Conservation (phyloP, 1,140 invertebrate genomes). For the Tetragnatha versicolor region DNA sequence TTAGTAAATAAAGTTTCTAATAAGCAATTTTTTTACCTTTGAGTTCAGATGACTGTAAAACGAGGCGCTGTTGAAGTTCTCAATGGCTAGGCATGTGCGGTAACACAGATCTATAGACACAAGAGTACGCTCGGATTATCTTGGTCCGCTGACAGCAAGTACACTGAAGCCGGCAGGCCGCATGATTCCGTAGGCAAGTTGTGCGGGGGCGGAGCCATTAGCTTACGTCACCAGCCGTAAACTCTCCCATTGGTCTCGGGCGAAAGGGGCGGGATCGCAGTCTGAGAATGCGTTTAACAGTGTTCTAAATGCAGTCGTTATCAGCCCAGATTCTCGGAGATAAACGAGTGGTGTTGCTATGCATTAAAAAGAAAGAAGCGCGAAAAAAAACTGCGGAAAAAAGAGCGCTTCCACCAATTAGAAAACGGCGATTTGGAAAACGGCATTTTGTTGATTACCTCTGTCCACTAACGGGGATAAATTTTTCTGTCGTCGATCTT, state of each 20-base stretch:
- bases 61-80: background rate
- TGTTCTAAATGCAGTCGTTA: constrained; percentile 52
- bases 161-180: constrained; percentile 38
- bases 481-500: constrained; percentile 52
- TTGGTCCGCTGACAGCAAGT: constrained; percentile 19
- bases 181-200: constrained; percentile 42
- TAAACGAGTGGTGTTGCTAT: constrained; percentile 39
- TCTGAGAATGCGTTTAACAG: constrained; percentile 43
- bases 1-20: background rate
- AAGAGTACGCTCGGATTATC: constrained; percentile 12
- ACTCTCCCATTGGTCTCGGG: background rate
- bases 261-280: background rate
- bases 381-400: constrained; percentile 7
- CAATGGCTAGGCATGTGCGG: constrained; percentile 3
- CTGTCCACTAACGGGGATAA: constrained; percentile 51
- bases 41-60: background rate
- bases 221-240: constrained; percentile 3
- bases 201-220: background rate
- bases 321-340: constrained; percentile 41
- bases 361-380: constrained; percentile 23
- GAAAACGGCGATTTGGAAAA: constrained; percentile 52
- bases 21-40: constrained; percentile 20
- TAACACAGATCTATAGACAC: background rate
- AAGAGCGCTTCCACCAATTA: constrained; percentile 46
- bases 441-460: constrained; percentile 55